Evolutionary conservation across 1,140 invertebrate genomes (phyloP).

Genomic region (Mactra quadrangularis): DNA sequence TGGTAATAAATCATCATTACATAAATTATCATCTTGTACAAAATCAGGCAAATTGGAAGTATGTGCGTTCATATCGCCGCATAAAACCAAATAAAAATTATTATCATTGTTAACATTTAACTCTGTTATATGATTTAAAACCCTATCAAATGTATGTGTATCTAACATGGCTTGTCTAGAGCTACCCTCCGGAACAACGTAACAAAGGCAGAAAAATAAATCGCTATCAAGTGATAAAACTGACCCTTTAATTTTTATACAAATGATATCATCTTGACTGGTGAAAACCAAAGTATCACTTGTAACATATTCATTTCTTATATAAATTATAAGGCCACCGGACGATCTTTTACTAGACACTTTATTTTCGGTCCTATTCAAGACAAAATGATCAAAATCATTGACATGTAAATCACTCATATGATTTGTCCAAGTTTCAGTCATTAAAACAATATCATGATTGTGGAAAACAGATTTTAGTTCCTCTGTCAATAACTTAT

Average conservation of each 20-base stretch:
- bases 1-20: background rate
- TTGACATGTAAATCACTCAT: background rate
- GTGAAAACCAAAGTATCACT: conserved; percentile 28
- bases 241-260: background rate
- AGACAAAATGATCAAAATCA: conserved; percentile 25
- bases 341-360: conserved; percentile 17
- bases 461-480: background rate
- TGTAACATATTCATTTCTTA: conserved; percentile 19
- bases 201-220: conserved; percentile 5
- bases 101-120: conserved; percentile 5
- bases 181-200: conserved; percentile 1
- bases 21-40: conserved; percentile 2
- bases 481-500: background rate
- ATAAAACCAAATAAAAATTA: background rate
- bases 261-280: conserved; percentile 2
- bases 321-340: conserved; percentile 25
- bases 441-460: conserved; percentile 15
- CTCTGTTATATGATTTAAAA: background rate
- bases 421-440: conserved; percentile 24
- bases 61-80: background rate
- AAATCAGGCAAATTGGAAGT: background rate
- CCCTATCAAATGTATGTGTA: conserved; percentile 11
- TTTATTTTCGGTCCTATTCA: conserved; percentile 16
- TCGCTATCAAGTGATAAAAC: background rate
- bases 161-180: conserved; percentile 31